Evolutionary conservation across 1,140 invertebrate genomes (phyloP), one percentile per base, ranked within the genome.

Genomic region (Antheraea mylitta): DNA sequence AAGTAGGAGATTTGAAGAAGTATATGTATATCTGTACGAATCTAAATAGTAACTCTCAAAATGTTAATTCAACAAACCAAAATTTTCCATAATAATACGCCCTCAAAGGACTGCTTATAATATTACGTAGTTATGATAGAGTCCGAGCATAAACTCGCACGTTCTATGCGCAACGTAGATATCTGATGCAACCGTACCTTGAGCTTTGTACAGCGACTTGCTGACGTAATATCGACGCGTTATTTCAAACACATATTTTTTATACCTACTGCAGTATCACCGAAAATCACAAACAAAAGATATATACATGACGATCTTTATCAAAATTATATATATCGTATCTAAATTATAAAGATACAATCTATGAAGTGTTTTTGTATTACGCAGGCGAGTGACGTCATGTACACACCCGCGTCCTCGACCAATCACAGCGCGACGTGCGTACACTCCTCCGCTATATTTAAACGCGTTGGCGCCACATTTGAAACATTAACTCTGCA

Each of bases 361-460:
- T 61, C 59, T 30, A n/a, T 30, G 8, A 61, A 22, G 59, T 30
- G 64, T 66, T 18, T 66, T 66, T 19, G 18, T 53, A 11, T 64
- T 42, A 16, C 36, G 30, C 3, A 9, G 6, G 62, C 10, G 7
- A 19, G 18, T 42, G 63, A n/a, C 85, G 83, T 82, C 73, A 71
- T 38, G 87, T 81, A 30, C 87, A 73, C 84, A 81, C 89, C 89
- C 86, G 77, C 83, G 73, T 36, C 65, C 61, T 79, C 75, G 60
- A 67, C 89, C 85, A 89, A 91, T 89, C 82, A 82, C 19, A 69
- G 75, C 9, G 53, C 79, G 74, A 73, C 76, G 69, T 78, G 70
- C 66, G 61, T 66, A 69, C 86, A 81, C 78, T 81, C 82, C 84
- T 79, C 71, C 74, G 36, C 30, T 86, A 89, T 89, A 87, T 72